Evolutionary conservation across 1,140 invertebrate genomes (phyloP).

Genomic region (Eubasilissa regina): DNA sequence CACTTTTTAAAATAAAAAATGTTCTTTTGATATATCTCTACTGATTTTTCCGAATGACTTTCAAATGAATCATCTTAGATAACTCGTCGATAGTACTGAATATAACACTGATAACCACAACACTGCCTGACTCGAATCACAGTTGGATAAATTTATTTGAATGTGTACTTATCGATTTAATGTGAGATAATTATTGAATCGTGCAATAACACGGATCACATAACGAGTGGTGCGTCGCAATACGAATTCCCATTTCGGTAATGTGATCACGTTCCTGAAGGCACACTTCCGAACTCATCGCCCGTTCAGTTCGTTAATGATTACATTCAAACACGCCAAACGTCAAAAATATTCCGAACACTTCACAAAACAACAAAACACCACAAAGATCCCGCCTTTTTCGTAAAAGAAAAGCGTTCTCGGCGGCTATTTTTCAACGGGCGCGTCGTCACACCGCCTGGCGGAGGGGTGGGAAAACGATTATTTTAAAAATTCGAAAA

Average conservation of each 20-base stretch:
- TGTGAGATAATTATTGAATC: slow-evolving; percentile 24
- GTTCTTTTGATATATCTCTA: neutral
- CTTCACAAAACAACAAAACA: neutral
- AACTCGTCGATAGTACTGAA: too few relatives aligned
- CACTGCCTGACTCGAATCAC: slow-evolving; percentile 14
- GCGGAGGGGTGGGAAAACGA: slow-evolving; percentile 10
- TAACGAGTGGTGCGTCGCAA: neutral
- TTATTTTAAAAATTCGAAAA: slow-evolving; percentile 21
- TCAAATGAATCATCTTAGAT: too few relatives aligned
- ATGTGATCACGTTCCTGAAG: slow-evolving; percentile 15
- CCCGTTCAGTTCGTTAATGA: neutral
- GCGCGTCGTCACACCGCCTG: neutral
- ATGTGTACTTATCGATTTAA: neutral
- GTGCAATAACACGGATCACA: slow-evolving; percentile 16
- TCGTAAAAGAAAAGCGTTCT: neutral
- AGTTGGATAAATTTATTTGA: slow-evolving; percentile 17
- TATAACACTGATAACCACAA: slow-evolving; percentile 16
- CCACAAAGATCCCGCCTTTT: too few relatives aligned
- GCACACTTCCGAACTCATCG: slow-evolving; percentile 15
- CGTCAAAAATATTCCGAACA: slow-evolving; percentile 10
- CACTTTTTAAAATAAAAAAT: neutral
- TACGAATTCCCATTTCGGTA: slow-evolving; percentile 10
- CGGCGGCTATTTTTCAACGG: too few relatives aligned
- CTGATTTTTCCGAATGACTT: too few relatives aligned
- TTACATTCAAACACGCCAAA: neutral